Evolutionary conservation across 2,113 vertebrate species (phyloP).

Genomic region (Rallus limicola): DNA sequence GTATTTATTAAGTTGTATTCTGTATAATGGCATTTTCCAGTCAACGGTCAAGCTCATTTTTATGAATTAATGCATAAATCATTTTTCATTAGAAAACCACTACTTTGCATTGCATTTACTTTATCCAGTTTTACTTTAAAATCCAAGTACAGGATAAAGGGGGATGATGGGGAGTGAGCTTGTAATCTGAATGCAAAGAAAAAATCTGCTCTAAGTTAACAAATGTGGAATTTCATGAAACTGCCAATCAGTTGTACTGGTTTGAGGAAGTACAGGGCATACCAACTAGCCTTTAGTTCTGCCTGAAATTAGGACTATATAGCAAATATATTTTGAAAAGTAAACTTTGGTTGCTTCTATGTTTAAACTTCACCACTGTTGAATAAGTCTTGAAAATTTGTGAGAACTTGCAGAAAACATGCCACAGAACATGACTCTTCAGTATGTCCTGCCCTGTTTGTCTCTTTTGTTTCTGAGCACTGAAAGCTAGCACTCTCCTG

Average conservation of each 20-base stretch:
- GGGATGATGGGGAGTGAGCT: neutral
- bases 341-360: neutral
- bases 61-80: neutral
- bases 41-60: neutral
- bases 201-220: neutral
- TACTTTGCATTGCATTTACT: neutral
- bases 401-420: neutral
- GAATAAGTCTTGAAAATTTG: neutral
- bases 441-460: neutral
- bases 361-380: neutral
- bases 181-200: neutral
- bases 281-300: neutral
- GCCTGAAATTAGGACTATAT: neutral
- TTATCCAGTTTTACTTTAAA: neutral
- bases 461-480: neutral
- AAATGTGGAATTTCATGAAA: neutral
- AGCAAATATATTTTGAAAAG: neutral
- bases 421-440: neutral
- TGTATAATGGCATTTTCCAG: neutral
- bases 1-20: neutral
- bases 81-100: neutral
- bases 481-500: neutral
- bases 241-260: neutral
- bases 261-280: neutral
- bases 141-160: neutral